Evolutionary conservation across 2,113 vertebrate species (phyloP).

Genomic region (Gallinago jamesoni): DNA sequence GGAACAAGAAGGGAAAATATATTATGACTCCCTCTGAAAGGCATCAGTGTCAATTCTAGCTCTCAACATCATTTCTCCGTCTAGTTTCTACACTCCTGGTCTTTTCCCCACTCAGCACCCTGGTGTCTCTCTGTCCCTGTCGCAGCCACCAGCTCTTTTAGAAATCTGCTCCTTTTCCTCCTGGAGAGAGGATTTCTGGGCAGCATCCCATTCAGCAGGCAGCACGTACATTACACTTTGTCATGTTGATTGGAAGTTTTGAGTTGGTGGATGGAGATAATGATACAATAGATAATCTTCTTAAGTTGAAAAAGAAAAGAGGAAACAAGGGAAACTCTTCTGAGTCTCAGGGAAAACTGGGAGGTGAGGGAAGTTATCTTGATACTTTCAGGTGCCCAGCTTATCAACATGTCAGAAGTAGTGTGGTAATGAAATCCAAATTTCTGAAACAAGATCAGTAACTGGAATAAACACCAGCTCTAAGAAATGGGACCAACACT

Average conservation of each 20-base stretch:
- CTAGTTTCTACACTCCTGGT: not conserved
- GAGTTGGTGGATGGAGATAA: not conserved
- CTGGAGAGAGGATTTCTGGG: not conserved
- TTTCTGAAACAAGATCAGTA: not conserved
- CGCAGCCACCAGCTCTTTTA: not conserved
- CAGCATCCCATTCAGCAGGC: rapidly evolving
- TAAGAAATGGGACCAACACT: not conserved
- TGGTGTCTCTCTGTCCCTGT: not conserved
- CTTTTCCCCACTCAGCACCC: not conserved
- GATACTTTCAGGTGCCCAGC: not conserved
- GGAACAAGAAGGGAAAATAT: not conserved
- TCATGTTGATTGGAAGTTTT: rapidly evolving
- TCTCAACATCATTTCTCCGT: not conserved
- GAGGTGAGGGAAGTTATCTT: not conserved
- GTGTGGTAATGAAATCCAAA: not conserved
- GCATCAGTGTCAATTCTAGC: not conserved
- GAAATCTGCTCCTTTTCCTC: not conserved
- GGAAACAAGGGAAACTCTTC: not conserved
- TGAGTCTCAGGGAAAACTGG: not conserved
- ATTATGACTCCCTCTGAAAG: not conserved
- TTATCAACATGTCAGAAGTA: not conserved
- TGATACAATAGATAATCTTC: not conserved
- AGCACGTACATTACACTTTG: rapidly evolving
- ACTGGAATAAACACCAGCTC: not conserved
- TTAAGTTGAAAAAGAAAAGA: not conserved